A percentile compares a stretch with the other conserved stretches of the same genome.
phyloP scores from a whole-genome alignment of 2,888 invertebrate species.

The Lepeophtheirus nordmannii region DNA sequence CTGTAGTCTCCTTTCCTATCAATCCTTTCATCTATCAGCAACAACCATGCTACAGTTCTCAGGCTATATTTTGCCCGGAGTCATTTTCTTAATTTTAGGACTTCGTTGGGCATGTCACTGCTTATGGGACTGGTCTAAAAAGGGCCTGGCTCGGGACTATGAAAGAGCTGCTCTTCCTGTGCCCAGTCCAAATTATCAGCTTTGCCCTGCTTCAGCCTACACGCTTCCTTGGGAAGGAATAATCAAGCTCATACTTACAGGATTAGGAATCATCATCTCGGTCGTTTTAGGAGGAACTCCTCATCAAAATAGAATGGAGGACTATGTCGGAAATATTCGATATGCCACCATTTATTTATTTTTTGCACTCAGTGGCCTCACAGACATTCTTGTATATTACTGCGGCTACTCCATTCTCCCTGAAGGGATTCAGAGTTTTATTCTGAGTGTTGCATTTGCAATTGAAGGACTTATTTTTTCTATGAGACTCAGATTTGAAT shows the following conservation, averaged over 20 bases:
- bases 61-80: constrained; percentile 30
- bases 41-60: constrained; percentile 28
- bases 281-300: background rate
- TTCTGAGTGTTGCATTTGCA: constrained; percentile 34
- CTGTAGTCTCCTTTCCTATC: background rate
- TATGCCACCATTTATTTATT: constrained; percentile 36
- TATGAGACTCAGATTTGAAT: constrained; percentile 28
- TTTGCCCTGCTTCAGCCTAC: background rate
- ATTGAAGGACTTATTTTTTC: constrained; percentile 35
- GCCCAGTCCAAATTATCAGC: background rate
- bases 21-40: background rate
- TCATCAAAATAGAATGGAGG: background rate
- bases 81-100: constrained; percentile 29
- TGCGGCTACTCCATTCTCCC: constrained; percentile 33
- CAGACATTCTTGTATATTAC: constrained; percentile 35
- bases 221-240: constrained; percentile 29
- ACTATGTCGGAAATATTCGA: constrained; percentile 29
- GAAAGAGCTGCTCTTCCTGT: background rate
- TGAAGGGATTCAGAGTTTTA: constrained; percentile 33
- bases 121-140: constrained; percentile 26
- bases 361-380: constrained; percentile 36
- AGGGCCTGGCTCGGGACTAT: background rate
- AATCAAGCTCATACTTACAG: constrained; percentile 28
- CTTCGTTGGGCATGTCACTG: constrained; percentile 30
- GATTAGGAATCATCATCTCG: constrained; percentile 26